These are phyloP conservation scores for Poeciliopsis turneri DNA, from an alignment of 2,797 vertebrate species.

Conservation along the genomic window DNA sequence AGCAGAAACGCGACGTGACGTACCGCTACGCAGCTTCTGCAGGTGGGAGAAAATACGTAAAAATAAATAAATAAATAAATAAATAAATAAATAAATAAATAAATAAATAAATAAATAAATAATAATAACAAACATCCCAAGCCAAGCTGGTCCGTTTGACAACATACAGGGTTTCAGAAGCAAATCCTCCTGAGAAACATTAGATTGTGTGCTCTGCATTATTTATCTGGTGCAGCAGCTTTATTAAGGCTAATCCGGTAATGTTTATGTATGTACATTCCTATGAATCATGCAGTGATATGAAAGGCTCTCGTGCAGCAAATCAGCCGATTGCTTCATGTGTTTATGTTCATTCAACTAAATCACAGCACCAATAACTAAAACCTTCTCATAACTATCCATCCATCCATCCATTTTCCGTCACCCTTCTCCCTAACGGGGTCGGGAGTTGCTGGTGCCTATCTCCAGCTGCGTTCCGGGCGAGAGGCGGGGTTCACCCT, in stretches of 20 bases:
- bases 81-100: not conserved
- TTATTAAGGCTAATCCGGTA: not conserved
- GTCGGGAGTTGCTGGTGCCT: too few relatives aligned
- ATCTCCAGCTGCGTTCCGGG: too few relatives aligned
- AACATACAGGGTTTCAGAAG: not conserved
- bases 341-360: not conserved
- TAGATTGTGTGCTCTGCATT: not conserved
- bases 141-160: not conserved
- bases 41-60: not conserved
- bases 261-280: not conserved
- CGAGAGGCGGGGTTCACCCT: too few relatives aligned
- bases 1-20: constrained; percentile 38
- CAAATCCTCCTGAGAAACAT: not conserved
- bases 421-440: too few relatives aligned
- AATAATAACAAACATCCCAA: not conserved
- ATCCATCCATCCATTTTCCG: too few relatives aligned
- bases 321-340: not conserved
- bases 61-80: not conserved
- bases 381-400: not conserved
- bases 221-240: not conserved
- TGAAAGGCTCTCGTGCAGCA: not conserved
- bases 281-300: not conserved
- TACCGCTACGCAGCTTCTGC: not conserved
- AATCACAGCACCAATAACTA: not conserved
- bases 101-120: not conserved